Base-by-base conservation (phyloP, 2,113 vertebrate genomes). In the Callipepla californica region DNA sequence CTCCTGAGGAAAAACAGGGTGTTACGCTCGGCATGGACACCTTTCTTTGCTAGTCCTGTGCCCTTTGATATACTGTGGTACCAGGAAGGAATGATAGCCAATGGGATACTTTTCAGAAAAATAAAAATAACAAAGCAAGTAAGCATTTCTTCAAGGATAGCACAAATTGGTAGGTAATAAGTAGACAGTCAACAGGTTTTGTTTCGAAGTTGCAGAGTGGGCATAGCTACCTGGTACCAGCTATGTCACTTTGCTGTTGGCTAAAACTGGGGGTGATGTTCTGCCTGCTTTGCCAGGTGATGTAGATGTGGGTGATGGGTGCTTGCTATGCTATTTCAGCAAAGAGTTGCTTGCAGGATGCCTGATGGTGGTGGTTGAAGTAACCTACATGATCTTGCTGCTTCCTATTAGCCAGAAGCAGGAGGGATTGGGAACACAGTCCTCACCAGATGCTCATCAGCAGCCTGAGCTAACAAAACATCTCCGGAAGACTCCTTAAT, bases 171-270 rank as follows among this genome's bases (percentile, higher is more conserved):
- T 66, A 36, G 15, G 11, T 11, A 47, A 7, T 12, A 32, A n/a
- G 25, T 13, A 58, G 28, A 20, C 9, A 19, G 23, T 28, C 0
- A 0, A 18, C 2, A 11, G 28, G 51, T 59, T 76, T 50, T 68
- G 30, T 42, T 21, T 63, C 57, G 73, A 44, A 11, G 21, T 26
- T 67, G 3, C 11, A 18, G n/a, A 6, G 8, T 9, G 32, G 50
- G 6, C 9, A 12, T 5, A 66, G n/a, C 9, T 51, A 0, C 9
- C 4, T 66, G 23, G 13, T 25, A 53, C 30, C 17, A 19, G 23
- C 47, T 55, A 28, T 18, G 21, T 13, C 51, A 67, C 1, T 4
- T 6, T 51, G 28, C 4, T 12, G 19, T 53, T 93, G 68, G 7
- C 36, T 66, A 32, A 26, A 7, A 13, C 7, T n/a, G 34, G n/a